Evolutionary conservation across 2,888 invertebrate genomes (phyloP).

Genomic region (Autographa pulchrina): DNA sequence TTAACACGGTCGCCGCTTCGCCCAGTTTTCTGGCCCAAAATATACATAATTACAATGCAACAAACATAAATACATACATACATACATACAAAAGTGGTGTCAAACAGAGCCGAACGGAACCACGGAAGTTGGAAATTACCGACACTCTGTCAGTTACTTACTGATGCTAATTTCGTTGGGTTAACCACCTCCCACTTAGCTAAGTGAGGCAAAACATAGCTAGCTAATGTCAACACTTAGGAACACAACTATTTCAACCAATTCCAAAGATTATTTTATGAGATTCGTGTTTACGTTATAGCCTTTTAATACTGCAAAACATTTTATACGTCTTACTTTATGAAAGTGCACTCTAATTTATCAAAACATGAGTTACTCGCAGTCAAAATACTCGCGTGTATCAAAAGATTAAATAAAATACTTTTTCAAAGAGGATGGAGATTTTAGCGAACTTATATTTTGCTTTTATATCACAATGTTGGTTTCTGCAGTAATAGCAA

Average conservation of each 20-base stretch:
- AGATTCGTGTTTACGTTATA: neutral
- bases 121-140: slow-evolving; percentile 71
- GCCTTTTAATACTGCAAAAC: neutral
- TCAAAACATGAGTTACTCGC: slow-evolving; percentile 16
- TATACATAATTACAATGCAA: slow-evolving; percentile 60
- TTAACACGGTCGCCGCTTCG: slow-evolving; percentile 45
- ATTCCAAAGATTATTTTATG: neutral
- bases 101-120: slow-evolving; percentile 79
- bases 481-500: slow-evolving; percentile 29
- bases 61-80: slow-evolving; percentile 57
- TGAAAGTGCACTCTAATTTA: slow-evolving; percentile 36
- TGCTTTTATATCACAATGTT: slow-evolving; percentile 40
- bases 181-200: slow-evolving; percentile 27
- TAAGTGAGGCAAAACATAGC: slow-evolving; percentile 22
- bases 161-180: slow-evolving; percentile 68
- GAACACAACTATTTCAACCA: neutral
- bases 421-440: slow-evolving; percentile 29
- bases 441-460: slow-evolving; percentile 25
- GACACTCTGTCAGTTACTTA: slow-evolving; percentile 53
- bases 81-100: slow-evolving; percentile 65
- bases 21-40: slow-evolving; percentile 46
- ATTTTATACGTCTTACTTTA: neutral
- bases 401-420: slow-evolving; percentile 37
- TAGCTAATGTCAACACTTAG: neutral
- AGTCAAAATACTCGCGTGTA: slow-evolving; percentile 30